Evolutionary conservation across 2,113 vertebrate species (phyloP).

Genomic region (Polyodon spathula): DNA sequence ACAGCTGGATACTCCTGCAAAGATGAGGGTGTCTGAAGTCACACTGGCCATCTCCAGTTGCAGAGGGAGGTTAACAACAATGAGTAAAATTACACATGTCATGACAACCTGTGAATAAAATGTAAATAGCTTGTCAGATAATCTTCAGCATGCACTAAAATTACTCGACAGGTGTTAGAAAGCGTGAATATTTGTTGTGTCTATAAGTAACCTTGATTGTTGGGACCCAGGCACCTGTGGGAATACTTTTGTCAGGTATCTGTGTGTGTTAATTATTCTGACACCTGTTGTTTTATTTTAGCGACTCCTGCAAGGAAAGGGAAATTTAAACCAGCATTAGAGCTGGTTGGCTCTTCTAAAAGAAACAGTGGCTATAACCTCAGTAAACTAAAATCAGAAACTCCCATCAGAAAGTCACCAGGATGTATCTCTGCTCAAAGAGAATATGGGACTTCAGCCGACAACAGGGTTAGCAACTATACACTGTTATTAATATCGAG

Average conservation of each 20-base stretch:
- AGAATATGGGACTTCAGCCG: background rate
- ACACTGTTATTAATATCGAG: background rate
- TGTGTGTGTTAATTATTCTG: background rate
- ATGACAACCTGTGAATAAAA: slow-evolving; percentile 39
- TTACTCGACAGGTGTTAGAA: too few species aligned
- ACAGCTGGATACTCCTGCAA: slow-evolving; percentile 56
- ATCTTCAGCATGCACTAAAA: too few species aligned
- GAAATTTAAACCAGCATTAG: slow-evolving; percentile 58
- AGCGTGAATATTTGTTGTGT: too few species aligned
- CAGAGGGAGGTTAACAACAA: slow-evolving; percentile 30
- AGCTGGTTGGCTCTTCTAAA: slow-evolving; percentile 54
- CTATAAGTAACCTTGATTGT: too few species aligned
- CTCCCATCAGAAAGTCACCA: slow-evolving; percentile 9
- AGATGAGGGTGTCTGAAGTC: slow-evolving; percentile 74
- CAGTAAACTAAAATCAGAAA: slow-evolving; percentile 26
- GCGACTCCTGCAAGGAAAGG: slow-evolving; percentile 40
- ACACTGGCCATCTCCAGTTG: slow-evolving; percentile 50
- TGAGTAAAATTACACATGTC: slow-evolving; percentile 27
- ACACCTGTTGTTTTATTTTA: slow-evolving; percentile 29
- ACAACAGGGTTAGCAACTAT: background rate
- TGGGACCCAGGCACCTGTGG: background rate
- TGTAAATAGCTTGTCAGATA: too few species aligned
- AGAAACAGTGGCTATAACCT: slow-evolving; percentile 22
- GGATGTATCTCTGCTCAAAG: slow-evolving; percentile 6
- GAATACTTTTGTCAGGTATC: background rate